phyloP scores from a whole-genome alignment of 2,113 vertebrate species.

The Coptodon rendalli region DNA sequence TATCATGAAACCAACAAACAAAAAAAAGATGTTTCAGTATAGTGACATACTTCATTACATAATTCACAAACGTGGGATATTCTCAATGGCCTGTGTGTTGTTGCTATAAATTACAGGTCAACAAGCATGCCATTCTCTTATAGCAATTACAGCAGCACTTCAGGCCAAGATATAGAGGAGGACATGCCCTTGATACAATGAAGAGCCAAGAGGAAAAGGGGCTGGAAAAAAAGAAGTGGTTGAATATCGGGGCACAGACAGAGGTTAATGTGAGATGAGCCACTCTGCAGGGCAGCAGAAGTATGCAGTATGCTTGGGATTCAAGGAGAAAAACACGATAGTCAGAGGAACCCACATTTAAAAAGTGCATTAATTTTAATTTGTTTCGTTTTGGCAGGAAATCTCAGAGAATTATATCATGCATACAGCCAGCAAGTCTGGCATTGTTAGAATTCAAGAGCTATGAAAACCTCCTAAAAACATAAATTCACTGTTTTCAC shows the following conservation, averaged over 20 bases:
- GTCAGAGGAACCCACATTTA: neutral
- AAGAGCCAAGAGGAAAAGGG: constrained; percentile 27
- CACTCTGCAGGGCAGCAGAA: constrained; percentile 32
- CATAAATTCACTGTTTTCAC: constrained; percentile 30
- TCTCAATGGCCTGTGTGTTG: constrained; percentile 21
- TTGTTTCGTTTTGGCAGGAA: neutral
- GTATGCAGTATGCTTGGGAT: constrained; percentile 14
- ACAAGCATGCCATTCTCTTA: neutral
- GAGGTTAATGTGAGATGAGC: constrained; percentile 50
- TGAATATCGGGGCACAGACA: constrained; percentile 27
- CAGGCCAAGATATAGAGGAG: constrained; percentile 29
- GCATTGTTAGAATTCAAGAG: constrained; percentile 8
- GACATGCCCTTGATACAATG: constrained; percentile 58
- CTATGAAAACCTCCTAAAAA: constrained; percentile 46
- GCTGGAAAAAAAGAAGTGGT: constrained; percentile 22
- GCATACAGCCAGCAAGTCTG: neutral
- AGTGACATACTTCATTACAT: neutral
- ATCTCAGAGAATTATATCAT: constrained; percentile 12
- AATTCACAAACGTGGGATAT: neutral
- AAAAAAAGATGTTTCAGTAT: neutral
- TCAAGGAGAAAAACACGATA: neutral
- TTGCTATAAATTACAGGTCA: constrained; percentile 27
- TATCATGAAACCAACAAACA: neutral
- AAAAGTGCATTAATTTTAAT: neutral
- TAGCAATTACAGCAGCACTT: constrained; percentile 23